Conservation (phyloP, 1,140 invertebrate genomes). For the Leguminivora glycinivorella region DNA sequence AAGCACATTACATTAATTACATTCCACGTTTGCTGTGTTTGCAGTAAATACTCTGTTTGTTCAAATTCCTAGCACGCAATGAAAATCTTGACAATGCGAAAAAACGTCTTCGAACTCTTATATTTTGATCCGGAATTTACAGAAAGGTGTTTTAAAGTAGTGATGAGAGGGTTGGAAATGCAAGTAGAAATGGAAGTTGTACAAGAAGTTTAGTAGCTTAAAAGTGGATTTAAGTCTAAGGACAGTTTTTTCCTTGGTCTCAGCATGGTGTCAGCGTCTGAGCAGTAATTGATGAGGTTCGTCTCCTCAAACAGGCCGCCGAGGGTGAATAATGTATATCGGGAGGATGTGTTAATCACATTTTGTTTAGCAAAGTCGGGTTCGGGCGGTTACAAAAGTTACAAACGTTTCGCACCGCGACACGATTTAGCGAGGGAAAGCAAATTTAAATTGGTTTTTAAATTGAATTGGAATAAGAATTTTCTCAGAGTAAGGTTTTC, state of each 20-base stretch:
- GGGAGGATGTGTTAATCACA: slow-evolving; percentile 24
- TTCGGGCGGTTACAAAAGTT: background rate
- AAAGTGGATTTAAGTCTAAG: slow-evolving; percentile 8
- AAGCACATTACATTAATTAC: background rate
- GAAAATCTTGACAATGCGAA: background rate
- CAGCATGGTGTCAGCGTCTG: background rate
- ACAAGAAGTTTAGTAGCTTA: slow-evolving; percentile 1
- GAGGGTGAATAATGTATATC: slow-evolving; percentile 19
- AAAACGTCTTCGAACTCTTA: background rate
- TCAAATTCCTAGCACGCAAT: slow-evolving; percentile 6
- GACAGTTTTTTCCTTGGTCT: slow-evolving; percentile 5
- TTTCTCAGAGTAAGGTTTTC: too few species aligned
- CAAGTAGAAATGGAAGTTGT: background rate
- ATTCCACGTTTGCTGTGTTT: background rate
- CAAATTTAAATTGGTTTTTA: too few species aligned
- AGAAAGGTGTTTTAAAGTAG: background rate
- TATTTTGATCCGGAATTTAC: background rate
- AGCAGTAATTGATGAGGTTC: slow-evolving; percentile 13
- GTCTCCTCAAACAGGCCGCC: background rate
- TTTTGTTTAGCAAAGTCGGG: slow-evolving; percentile 11
- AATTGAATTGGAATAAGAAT: too few species aligned
- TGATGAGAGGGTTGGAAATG: background rate
- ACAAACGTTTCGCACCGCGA: background rate
- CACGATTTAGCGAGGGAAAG: too few species aligned
- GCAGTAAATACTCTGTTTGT: background rate